A percentile compares a stretch with the other conserved stretches of the same genome.
Evolutionary conservation across 1,140 invertebrate species (phyloP).

Genomic region (Papilio machaon): DNA sequence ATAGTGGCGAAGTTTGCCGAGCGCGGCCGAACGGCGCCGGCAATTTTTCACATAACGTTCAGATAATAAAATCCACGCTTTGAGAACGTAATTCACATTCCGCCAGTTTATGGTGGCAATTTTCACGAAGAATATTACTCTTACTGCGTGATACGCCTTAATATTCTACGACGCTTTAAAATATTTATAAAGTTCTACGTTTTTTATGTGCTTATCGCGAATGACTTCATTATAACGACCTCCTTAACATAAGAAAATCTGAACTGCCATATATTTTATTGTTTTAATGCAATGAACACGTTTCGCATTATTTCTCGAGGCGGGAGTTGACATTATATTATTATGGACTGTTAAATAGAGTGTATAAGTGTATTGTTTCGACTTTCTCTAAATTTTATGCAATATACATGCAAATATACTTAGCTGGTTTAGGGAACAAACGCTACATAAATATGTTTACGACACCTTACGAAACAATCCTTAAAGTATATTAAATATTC

Average conservation of each 20-base stretch:
- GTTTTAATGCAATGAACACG: constrained; percentile 29
- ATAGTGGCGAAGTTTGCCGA: constrained; percentile 58
- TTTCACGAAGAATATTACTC: constrained; percentile 70
- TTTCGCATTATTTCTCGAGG: neutral
- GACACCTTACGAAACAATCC: neutral
- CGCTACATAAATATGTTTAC: neutral
- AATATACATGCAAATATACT: neutral
- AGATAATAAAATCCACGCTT: constrained; percentile 75
- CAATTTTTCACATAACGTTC: constrained; percentile 64
- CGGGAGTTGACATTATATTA: constrained; percentile 8
- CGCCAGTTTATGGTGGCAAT: constrained; percentile 73
- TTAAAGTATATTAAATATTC: neutral
- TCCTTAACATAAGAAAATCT: constrained; percentile 15
- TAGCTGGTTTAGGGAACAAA: neutral
- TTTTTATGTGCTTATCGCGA: constrained; percentile 56
- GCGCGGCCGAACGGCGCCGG: constrained; percentile 47
- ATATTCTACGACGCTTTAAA: constrained; percentile 76
- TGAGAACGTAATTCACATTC: constrained; percentile 72
- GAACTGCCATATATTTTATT: constrained; percentile 19
- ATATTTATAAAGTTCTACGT: constrained; percentile 72
- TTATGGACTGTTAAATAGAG: constrained; percentile 11
- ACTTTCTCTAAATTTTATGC: neutral
- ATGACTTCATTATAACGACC: constrained; percentile 60
- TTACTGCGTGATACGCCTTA: constrained; percentile 67
- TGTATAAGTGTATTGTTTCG: neutral